Percentiles rank a stretch among this genome's conserved stretches.
phyloP scores from a whole-genome alignment of 2,888 invertebrate species.

The Diarsia mendica region DNA sequence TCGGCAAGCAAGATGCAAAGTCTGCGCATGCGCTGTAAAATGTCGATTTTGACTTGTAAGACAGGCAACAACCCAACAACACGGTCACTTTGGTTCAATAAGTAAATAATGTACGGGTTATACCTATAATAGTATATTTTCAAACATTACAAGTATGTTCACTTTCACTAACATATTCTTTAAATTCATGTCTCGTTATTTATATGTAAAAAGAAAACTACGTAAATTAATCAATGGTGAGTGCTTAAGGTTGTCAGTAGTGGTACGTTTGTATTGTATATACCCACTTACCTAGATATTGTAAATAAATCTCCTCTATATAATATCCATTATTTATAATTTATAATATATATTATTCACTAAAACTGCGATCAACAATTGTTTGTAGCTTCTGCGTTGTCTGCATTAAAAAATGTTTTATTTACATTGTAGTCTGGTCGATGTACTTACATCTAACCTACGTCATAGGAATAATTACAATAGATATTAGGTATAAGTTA shows the following conservation, averaged over 20 bases:
- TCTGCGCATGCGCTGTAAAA: constrained; percentile 51
- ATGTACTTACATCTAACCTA: not conserved
- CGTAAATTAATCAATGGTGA: constrained; percentile 38
- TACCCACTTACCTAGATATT: not conserved
- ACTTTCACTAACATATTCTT: constrained; percentile 24
- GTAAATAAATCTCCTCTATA: not conserved
- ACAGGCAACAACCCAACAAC: constrained; percentile 14
- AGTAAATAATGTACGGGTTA: constrained; percentile 34
- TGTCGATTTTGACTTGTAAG: constrained; percentile 42
- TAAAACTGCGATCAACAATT: not conserved
- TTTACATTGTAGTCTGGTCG: not conserved
- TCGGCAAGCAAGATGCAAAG: not conserved
- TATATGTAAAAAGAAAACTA: constrained; percentile 23
- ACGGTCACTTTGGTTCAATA: constrained; percentile 5
- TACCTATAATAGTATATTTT: constrained; percentile 9
- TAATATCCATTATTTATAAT: not conserved
- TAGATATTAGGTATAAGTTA: not conserved
- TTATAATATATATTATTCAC: too few relatives aligned
- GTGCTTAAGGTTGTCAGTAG: constrained; percentile 19
- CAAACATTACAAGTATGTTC: constrained; percentile 26
- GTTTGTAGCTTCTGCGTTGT: constrained; percentile 3
- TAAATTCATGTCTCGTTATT: constrained; percentile 29
- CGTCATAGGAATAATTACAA: not conserved
- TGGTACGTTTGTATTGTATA: too few relatives aligned
- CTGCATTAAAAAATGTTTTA: not conserved